A percentile compares a stretch with the other conserved stretches of the same genome.
These are phyloP conservation scores for Gadus chalcogrammus DNA, from an alignment of 2,113 vertebrate species.

Conservation along the genomic window DNA sequence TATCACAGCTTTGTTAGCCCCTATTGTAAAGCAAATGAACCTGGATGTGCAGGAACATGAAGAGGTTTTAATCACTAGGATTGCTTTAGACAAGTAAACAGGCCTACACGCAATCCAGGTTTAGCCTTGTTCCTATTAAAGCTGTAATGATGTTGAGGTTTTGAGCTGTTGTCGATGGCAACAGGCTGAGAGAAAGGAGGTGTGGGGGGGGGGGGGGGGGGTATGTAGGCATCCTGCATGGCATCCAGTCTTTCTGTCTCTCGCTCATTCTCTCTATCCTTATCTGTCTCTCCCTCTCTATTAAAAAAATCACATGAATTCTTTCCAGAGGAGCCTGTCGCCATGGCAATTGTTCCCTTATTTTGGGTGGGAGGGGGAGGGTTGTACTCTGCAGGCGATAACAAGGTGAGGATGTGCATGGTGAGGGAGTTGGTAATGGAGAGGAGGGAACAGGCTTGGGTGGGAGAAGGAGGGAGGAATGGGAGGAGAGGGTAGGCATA, in stretches of 20 bases:
- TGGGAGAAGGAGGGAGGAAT: neutral
- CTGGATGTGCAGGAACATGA: no score
- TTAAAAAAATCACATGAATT: neutral
- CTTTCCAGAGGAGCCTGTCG: conserved; percentile 45
- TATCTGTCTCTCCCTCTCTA: conserved; percentile 9
- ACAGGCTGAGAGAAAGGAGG: neutral
- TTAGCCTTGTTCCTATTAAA: no score
- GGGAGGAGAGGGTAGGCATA: no score
- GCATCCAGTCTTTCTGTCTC: neutral
- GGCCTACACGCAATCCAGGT: no score
- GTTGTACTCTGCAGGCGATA: conserved; percentile 56
- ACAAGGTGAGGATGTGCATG: conserved; percentile 62
- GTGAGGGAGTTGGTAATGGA: conserved; percentile 11
- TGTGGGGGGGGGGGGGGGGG: no score
- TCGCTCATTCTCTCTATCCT: neutral
- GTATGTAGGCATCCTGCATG: no score
- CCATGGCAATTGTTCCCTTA: conserved; percentile 59
- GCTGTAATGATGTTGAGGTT: no score
- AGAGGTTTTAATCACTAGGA: no score
- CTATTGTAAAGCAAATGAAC: no score
- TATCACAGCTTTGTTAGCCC: no score
- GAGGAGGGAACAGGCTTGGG: conserved; percentile 5
- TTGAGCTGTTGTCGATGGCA: no score
- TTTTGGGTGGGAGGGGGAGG: neutral
- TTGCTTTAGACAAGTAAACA: no score